Evolutionary conservation across 2,888 invertebrate species (phyloP).

Genomic region (Leptura quadrifasciata): DNA sequence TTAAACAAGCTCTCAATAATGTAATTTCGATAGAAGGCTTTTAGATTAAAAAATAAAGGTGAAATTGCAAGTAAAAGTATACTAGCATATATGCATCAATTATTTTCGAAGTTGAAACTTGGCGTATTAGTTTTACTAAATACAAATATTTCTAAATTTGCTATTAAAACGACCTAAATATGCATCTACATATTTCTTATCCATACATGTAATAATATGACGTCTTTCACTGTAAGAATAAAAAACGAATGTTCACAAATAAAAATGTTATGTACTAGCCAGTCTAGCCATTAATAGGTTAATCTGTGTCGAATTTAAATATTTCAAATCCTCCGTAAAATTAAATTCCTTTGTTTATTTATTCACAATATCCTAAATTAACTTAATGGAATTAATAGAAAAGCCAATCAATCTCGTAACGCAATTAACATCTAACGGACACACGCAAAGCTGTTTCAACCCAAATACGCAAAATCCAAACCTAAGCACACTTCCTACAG

Average conservation of each 20-base stretch:
- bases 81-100: no score
- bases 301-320: neutral
- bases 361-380: neutral
- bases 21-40: no score
- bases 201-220: no score
- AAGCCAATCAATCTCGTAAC: neutral
- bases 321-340: neutral
- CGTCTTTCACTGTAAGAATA: neutral
- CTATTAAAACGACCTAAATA: no score
- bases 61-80: no score
- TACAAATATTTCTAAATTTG: no score
- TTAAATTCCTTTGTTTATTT: neutral
- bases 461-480: slow-evolving; percentile 17
- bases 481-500: slow-evolving; percentile 33
- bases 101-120: no score
- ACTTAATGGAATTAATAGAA: neutral
- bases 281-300: neutral
- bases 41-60: no score
- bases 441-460: neutral
- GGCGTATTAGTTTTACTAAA: no score
- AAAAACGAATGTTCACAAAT: neutral
- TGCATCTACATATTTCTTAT: no score
- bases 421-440: neutral
- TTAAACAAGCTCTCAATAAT: no score
- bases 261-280: neutral